A percentile compares a stretch with the other conserved stretches of the same genome.
These are phyloP conservation scores for Metallyticus violacea DNA, from an alignment of 2,888 invertebrate genomes.

Conservation along the genomic window DNA sequence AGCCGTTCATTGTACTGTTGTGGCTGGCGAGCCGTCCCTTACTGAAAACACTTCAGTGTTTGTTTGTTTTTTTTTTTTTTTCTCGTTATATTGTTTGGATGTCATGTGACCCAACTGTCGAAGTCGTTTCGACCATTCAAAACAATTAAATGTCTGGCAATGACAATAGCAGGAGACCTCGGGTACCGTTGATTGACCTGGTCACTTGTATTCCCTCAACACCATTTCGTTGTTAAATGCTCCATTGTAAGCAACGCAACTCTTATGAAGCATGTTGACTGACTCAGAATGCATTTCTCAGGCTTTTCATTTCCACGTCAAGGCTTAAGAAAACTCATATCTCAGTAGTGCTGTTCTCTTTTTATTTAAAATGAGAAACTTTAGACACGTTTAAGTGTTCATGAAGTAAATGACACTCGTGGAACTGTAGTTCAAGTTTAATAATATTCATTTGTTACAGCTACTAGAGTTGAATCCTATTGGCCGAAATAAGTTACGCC, in stretches of 20 bases:
- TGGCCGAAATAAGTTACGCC: no score
- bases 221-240: no score
- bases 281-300: no score
- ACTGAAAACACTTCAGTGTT: not conserved
- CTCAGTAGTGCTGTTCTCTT: no score
- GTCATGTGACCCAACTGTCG: not conserved
- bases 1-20: not conserved
- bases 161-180: not conserved
- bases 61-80: not conserved
- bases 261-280: not conserved
- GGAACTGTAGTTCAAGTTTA: no score
- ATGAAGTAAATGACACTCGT: no score
- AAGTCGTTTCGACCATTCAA: not conserved
- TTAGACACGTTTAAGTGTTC: no score
- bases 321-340: no score
- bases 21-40: not conserved
- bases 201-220: not conserved
- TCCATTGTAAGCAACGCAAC: not conserved
- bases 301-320: no score
- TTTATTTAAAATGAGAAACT: no score
- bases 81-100: not conserved
- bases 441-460: no score
- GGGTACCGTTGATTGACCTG: not conserved
- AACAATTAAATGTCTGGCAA: not conserved
- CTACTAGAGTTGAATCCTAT: no score